phyloP scores from a whole-genome alignment of 2,888 invertebrate species.

The Chaetogeoica ovagalla region DNA sequence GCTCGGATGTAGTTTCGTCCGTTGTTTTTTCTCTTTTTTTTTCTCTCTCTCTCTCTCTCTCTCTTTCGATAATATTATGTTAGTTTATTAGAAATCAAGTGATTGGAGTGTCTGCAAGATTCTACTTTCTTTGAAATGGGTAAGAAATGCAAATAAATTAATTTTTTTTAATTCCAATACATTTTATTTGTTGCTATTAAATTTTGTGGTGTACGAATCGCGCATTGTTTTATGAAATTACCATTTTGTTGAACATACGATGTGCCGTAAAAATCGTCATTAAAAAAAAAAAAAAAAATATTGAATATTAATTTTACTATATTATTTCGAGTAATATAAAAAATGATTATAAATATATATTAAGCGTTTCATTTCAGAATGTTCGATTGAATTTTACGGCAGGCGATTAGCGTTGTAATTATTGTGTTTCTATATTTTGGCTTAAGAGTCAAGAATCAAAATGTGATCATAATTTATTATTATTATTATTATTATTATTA shows the following conservation, averaged over 20 bases:
- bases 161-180: not conserved
- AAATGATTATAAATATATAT: too few species aligned
- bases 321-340: too few species aligned
- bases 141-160: conserved; percentile 3
- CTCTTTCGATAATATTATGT: conserved; percentile 20
- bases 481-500: too few species aligned
- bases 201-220: not conserved
- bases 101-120: conserved; percentile 1
- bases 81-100: conserved; percentile 27
- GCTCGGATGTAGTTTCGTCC: conserved; percentile 17
- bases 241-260: too few species aligned
- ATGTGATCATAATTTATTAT: not conserved
- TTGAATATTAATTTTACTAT: too few species aligned
- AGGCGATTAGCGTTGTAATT: not conserved
- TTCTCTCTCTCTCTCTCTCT: too few species aligned
- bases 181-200: not conserved
- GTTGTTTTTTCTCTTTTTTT: too few species aligned
- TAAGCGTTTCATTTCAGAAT: not conserved
- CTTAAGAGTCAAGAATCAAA: not conserved
- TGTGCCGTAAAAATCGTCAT: too few species aligned
- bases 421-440: not conserved
- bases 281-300: too few species aligned
- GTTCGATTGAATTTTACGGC: too few species aligned
- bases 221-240: not conserved
- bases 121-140: conserved; percentile 32